Evolutionary conservation across 2,888 invertebrate genomes (phyloP), one percentile per base, ranked within the genome.

Genomic region (Cordylochernes scorpioides): DNA sequence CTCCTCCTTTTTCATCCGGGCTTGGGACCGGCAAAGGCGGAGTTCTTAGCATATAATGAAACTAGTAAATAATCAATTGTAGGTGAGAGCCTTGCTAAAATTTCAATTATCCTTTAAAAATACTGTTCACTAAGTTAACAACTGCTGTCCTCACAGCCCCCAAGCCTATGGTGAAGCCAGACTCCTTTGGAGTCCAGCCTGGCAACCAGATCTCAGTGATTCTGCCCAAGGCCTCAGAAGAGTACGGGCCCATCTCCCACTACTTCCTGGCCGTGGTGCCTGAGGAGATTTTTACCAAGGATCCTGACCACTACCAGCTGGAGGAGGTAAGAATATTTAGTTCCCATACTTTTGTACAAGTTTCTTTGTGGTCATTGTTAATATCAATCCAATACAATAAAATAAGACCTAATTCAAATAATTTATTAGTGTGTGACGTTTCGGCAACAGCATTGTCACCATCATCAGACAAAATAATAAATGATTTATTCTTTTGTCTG

Each of bases 201-300:
- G 40, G 40, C 22, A 74, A 77, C 56, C 43, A 45, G 32, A 48
- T 53, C 10, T 45, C 45, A 21, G 78, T 86, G n/a, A 80, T 82
- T 47, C 57, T 86, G 45, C 84, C 80, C 17, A 82, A 82, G 58
- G 91, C 94, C 0, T 84, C 86, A 0, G 94, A 94, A 58, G 88
- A 88, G 54, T 88, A 88, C 50, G 94, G 97, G 14, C 86, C 86
- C 5, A 86, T 97, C 44, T 80, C 80, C 33, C 84, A 94, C 59
- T 97, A 97, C 57, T 86, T 73, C 55, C 58, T 97, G 47, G 71
- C 91, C 44, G 86, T 94, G 33, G 84, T 97, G 14, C 91, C 91
- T 3, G 77, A 80, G 46, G 75, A 80, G 47, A 71, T 71, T 49
- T 58, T 62, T 2, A 68, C 24, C 15, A 44, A 46, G 36, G 36